phyloP scores from a whole-genome alignment of 2,113 vertebrate genomes.

The Erythrolamprus reginae region DNA sequence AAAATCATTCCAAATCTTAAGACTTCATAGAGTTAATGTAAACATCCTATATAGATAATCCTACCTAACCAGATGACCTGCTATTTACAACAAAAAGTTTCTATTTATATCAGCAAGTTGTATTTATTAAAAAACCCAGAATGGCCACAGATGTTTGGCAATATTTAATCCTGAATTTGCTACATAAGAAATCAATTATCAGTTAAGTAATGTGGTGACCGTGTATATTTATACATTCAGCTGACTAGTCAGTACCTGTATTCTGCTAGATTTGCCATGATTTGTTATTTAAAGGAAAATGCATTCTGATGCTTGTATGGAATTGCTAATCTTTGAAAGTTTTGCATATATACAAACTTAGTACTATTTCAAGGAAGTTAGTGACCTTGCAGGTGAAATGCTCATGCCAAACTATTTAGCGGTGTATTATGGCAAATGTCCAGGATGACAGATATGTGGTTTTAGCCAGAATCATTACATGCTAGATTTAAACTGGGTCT shows the following conservation, averaged over 20 bases:
- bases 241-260: conserved; percentile 20
- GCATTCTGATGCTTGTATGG: neutral
- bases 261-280: conserved; percentile 25
- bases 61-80: conserved; percentile 30
- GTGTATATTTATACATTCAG: conserved; percentile 9
- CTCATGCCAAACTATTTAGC: neutral
- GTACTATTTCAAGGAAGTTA: neutral
- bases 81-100: conserved; percentile 42
- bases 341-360: neutral
- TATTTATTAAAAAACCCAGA: conserved; percentile 42
- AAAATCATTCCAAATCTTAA: conserved; percentile 38
- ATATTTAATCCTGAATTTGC: conserved; percentile 1
- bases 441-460: neutral
- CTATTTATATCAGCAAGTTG: conserved; percentile 44
- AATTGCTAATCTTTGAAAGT: neutral
- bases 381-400: neutral
- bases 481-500: neutral
- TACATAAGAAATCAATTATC: conserved; percentile 51
- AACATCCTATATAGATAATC: conserved; percentile 14
- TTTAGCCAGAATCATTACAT: neutral
- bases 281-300: conserved; percentile 25
- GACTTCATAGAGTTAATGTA: conserved; percentile 26
- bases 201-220: conserved; percentile 40
- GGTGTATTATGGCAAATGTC: neutral
- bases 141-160: conserved; percentile 45